Evolutionary conservation across 2,888 invertebrate species (phyloP), one percentile per base, ranked within the genome.

Genomic region (Acrobasis repandana): DNA sequence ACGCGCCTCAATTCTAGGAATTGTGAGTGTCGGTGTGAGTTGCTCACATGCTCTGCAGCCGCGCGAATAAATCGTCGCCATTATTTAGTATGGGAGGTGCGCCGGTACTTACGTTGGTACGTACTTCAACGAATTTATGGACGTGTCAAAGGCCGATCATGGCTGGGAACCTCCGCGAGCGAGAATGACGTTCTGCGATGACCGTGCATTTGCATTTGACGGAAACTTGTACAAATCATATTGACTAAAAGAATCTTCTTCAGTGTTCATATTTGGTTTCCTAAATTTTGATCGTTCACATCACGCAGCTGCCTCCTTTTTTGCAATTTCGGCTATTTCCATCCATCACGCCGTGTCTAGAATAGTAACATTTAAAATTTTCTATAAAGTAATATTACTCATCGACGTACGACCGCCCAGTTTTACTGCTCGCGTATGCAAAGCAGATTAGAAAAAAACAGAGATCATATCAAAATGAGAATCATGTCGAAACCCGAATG

Each of bases 1-100:
- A 87, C 90, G 88, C 88, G 83, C 83, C 68, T 67, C 68, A 73
- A 66, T 92, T 90, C 91, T 90, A 85, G 83, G 91, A 91, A 92
- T 76, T 75, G 76, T 82, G 83, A 80, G 77, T 79, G 78, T 81
- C 79, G 76, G 75, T 79, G 76, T 73, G 79, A 78, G 75, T 76
- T 65, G 71, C 79, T 83, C 82, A 79, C 80, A 82, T 82, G 76
- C 82, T 80, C 83, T 83, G 81, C 83, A 79, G 76, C 78, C 73
- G 76, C 76, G 83, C 84, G 79, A 88, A 88, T 88, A 86, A 86
- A 86, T 85, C 83, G 79, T 76, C 73, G 75, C 73, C 82, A 81
- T 88, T 86, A 86, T 86, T 88, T 86, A 85, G 83, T 88, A 88
- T 87, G 86, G 79, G 78, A 80, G 81, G 78, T 81, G 77, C 82